Conservation (phyloP, 2,797 vertebrate species). For the Centroberyx gerrardi region DNA sequence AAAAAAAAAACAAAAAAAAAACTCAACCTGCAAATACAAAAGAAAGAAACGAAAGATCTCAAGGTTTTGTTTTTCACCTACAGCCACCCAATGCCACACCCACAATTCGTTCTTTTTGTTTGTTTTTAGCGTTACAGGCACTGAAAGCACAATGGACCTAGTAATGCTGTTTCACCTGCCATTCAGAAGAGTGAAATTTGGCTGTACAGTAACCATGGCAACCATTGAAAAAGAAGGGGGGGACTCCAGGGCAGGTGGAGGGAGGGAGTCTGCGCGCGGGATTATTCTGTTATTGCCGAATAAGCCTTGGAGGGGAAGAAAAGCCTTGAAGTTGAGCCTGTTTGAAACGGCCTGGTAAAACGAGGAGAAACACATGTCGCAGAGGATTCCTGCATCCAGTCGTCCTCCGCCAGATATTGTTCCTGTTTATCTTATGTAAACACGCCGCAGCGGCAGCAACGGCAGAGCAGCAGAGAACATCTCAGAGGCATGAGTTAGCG, state of each 20-base stretch:
- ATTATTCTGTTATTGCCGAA: conserved; percentile 52
- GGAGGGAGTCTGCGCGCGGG: conserved; percentile 26
- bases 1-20: background rate
- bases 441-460: conserved; percentile 1
- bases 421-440: conserved; percentile 45
- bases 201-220: conserved; percentile 77
- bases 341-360: conserved; percentile 9
- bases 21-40: background rate
- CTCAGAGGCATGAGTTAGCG: background rate
- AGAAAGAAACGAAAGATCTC: conserved; percentile 1
- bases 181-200: conserved; percentile 61
- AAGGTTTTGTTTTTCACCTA: conserved; percentile 7
- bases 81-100: background rate
- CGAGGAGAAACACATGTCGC: conserved; percentile 12
- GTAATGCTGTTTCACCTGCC: conserved; percentile 56
- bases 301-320: conserved; percentile 19
- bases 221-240: conserved; percentile 53
- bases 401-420: conserved; percentile 7
- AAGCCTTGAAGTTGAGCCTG: conserved; percentile 31
- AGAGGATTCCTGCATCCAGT: conserved; percentile 27
- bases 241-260: conserved; percentile 53
- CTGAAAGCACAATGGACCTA: conserved; percentile 28
- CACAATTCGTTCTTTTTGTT: background rate
- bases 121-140: conserved; percentile 18
- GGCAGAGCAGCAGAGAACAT: background rate